These are phyloP conservation scores for Copidosoma floridanum DNA, from an alignment of 1,140 invertebrate species.

Conservation along the genomic window DNA sequence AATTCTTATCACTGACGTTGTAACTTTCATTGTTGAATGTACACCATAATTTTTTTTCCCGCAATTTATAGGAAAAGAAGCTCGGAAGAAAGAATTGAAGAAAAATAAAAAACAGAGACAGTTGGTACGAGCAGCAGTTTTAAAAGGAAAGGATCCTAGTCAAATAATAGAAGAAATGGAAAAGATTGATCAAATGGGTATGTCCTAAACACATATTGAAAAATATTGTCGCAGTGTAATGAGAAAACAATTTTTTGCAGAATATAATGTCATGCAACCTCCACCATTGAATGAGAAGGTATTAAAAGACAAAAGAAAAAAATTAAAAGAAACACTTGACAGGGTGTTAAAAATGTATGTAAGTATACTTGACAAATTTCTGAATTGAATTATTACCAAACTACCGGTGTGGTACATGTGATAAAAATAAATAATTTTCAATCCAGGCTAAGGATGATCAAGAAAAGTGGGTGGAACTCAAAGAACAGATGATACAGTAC, in stretches of 20 bases:
- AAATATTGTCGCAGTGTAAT: too few relatives aligned
- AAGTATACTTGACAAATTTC: conserved; percentile 74
- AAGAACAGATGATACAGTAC: conserved; percentile 89
- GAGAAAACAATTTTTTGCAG: conserved; percentile 69
- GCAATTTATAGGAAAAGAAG: conserved; percentile 92
- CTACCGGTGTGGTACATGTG: too few relatives aligned
- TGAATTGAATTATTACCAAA: conserved; percentile 14
- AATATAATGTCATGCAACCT: conserved; percentile 91
- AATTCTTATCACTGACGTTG: too few relatives aligned
- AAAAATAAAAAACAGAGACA: conserved; percentile 97
- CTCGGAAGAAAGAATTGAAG: conserved; percentile 94
- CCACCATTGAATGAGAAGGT: conserved; percentile 96
- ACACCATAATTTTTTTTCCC: too few relatives aligned
- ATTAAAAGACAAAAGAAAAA: conserved; percentile 93
- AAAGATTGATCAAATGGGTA: conserved; percentile 97
- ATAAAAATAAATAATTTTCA: conserved; percentile 14
- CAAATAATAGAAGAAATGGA: conserved; percentile 94
- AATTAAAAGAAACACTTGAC: conserved; percentile 92
- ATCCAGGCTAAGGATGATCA: conserved; percentile 91
- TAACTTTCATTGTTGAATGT: too few relatives aligned
- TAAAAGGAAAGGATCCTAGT: conserved; percentile 96
- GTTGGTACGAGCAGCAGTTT: conserved; percentile 91
- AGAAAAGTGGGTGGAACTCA: conserved; percentile 88
- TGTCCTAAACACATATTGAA: conserved; percentile 29
- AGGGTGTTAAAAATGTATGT: conserved; percentile 94